These are phyloP conservation scores for Camponotus fellah DNA, from an alignment of 2,888 invertebrate species.

Conservation along the genomic window DNA sequence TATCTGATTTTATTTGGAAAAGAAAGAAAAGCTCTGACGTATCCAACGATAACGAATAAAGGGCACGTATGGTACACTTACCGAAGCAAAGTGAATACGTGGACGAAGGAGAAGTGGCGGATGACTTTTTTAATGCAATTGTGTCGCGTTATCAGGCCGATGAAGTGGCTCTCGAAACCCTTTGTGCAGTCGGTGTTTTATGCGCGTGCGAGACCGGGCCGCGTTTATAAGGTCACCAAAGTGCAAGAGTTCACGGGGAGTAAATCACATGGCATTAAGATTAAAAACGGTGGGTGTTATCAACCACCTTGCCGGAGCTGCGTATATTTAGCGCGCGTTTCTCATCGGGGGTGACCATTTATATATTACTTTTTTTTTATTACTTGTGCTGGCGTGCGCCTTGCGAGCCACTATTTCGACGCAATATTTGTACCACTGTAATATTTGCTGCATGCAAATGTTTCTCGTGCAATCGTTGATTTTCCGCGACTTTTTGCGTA, in stretches of 20 bases:
- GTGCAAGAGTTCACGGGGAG: conserved; percentile 51
- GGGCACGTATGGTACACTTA: conserved; percentile 22
- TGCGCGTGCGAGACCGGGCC: conserved; percentile 23
- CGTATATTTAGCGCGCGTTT: conserved; percentile 45
- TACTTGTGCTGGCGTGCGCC: neutral
- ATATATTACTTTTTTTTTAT: conserved; percentile 40
- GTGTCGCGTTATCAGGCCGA: conserved; percentile 36
- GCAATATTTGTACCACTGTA: neutral
- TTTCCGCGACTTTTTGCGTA: neutral
- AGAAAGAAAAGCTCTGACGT: neutral
- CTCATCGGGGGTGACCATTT: conserved; percentile 36
- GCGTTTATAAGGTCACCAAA: conserved; percentile 51
- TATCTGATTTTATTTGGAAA: neutral
- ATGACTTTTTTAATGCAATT: conserved; percentile 52
- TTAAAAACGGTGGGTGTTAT: conserved; percentile 50
- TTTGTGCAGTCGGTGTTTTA: conserved; percentile 52
- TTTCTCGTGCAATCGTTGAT: conserved; percentile 3
- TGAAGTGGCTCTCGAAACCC: conserved; percentile 46
- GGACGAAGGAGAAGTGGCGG: conserved; percentile 24
- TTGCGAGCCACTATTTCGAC: conserved; percentile 17
- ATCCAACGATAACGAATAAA: conserved; percentile 13
- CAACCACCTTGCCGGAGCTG: conserved; percentile 11
- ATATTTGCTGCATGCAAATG: conserved; percentile 15
- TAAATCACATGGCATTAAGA: conserved; percentile 51
- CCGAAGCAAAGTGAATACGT: conserved; percentile 35